Base-by-base conservation (phyloP, 2,113 vertebrate species). In the Pachypanchax playfairii region DNA sequence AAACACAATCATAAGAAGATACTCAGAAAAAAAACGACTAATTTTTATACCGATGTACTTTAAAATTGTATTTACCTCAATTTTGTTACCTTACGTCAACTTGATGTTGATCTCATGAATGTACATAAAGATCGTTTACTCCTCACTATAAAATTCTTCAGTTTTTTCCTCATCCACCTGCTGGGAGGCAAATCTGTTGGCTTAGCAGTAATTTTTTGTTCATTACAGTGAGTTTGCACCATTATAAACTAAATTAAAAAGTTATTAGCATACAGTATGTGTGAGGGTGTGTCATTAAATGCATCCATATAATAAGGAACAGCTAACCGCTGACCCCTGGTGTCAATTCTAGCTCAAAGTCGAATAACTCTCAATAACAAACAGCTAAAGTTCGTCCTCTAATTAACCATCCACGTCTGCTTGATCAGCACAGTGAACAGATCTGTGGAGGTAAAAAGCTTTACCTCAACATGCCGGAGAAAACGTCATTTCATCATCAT, bases 401-500 rank as follows among this genome's bases (percentile, higher is more conserved):
- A 76, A 77, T 83, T 76, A 77, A 75, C 49, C 65, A 43, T 2
- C 7, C 21, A 8, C 26, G 54, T 69, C 47, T 69, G 65, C 76
- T 54, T 41, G 64, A 51, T 86, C 83, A 88, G 82, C 79, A 72
- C 60, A 55, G 36, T 65, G 46, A 43, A 59, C 38, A 48, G 48
- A 68, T 59, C 71, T 47, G 46, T 46, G 48, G 44, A 68, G 65
- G 44, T 62, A 65, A 59, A 55, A 56, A 26, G 58, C 53, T 53
- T 71, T 21, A 48, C 44, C 67, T 68, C 24, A 0, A 51, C 62
- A 50, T 50, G 54, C 57, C 58, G 51, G 44, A n/a, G 74, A 69
- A 56, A 82, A 84, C 64, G 77, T 87, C 53, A 65, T 84, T 82
- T 85, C 64, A 81, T 86, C 74, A 65, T 75, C 53, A 80, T 88